phyloP scores from a whole-genome alignment of 2,113 vertebrate species.

The Patagioenas fasciata region DNA sequence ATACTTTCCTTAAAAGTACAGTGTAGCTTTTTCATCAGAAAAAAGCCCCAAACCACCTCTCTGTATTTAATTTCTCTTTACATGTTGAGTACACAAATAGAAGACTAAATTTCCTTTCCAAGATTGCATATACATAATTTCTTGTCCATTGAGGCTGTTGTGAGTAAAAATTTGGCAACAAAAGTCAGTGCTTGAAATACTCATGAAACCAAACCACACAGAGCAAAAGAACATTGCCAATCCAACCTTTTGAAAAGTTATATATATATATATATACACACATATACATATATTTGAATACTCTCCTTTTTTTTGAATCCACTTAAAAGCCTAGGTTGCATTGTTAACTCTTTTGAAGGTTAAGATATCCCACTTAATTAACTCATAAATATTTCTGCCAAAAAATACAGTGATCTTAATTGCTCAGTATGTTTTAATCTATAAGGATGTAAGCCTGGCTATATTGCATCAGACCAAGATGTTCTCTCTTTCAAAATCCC shows the following conservation, averaged over 20 bases:
- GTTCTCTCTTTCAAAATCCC: background rate
- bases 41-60: background rate
- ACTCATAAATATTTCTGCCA: background rate
- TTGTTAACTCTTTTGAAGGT: background rate
- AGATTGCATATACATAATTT: constrained; percentile 1
- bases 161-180: constrained; percentile 52
- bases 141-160: constrained; percentile 17
- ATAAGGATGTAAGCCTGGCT: background rate
- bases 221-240: background rate
- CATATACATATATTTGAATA: background rate
- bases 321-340: too few species aligned
- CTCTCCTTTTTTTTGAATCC: background rate
- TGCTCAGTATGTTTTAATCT: background rate
- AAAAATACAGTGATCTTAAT: background rate
- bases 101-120: constrained; percentile 25
- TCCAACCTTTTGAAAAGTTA: background rate
- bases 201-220: constrained; percentile 49
- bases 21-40: background rate
- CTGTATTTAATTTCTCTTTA: background rate
- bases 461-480: background rate
- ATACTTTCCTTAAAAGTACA: constrained; percentile 39
- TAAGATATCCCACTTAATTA: background rate
- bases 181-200: constrained; percentile 44
- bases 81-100: constrained; percentile 28
- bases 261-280: background rate